These are phyloP conservation scores for Seira sanloemensis DNA, from an alignment of 2,888 invertebrate genomes.

Conservation along the genomic window DNA sequence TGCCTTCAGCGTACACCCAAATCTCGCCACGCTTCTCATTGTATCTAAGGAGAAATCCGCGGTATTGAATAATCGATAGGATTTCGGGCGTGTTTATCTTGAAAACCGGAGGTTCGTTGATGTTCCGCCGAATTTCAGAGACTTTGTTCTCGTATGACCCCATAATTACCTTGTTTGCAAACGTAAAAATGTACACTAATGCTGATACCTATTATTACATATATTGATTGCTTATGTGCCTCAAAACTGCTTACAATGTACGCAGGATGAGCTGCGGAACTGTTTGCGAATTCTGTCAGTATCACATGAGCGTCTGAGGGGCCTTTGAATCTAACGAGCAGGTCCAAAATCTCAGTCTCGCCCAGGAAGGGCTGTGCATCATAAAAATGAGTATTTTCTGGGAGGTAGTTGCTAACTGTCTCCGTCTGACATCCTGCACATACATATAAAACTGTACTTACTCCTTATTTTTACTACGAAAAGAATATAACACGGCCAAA, in stretches of 20 bases:
- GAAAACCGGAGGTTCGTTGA: conserved; percentile 35
- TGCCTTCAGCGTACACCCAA: conserved; percentile 77
- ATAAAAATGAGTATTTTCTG: conserved; percentile 57
- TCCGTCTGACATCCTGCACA: conserved; percentile 64
- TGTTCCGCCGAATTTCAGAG: conserved; percentile 62
- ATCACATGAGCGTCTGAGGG: conserved; percentile 61
- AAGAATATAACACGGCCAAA: too few species aligned
- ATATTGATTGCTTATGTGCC: too few species aligned
- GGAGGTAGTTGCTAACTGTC: conserved; percentile 34
- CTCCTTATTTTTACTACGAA: too few species aligned
- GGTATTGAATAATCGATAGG: conserved; percentile 56
- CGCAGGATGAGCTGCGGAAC: conserved; percentile 24
- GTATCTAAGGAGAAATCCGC: conserved; percentile 63
- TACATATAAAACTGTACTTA: background rate
- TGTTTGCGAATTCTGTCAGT: conserved; percentile 48
- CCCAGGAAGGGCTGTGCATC: conserved; percentile 39
- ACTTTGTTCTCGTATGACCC: conserved; percentile 63
- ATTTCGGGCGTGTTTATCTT: conserved; percentile 66
- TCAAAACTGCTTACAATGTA: conserved; percentile 62
- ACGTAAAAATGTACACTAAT: background rate
- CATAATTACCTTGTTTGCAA: conserved; percentile 62
- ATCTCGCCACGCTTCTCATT: conserved; percentile 55
- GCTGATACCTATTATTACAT: too few species aligned
- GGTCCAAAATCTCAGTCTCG: conserved; percentile 43
- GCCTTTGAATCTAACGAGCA: conserved; percentile 66